These are phyloP conservation scores for Leptopilina syphax DNA, from an alignment of 2,888 invertebrate species.

Conservation along the genomic window DNA sequence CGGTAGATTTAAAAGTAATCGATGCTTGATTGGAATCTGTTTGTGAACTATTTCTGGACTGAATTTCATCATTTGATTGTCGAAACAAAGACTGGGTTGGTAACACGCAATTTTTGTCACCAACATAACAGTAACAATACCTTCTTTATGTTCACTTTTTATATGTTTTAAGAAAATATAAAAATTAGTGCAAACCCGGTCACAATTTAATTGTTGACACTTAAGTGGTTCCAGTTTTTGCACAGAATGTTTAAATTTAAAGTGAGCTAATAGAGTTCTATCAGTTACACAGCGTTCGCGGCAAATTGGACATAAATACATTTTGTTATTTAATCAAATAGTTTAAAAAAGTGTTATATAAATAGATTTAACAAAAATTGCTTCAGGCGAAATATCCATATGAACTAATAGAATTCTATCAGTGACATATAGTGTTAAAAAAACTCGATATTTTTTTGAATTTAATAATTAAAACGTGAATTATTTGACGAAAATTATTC, in stretches of 20 bases:
- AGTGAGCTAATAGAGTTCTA: not conserved
- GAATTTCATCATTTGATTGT: not conserved
- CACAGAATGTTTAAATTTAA: not conserved
- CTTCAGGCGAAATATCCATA: too few relatives aligned
- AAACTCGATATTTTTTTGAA: too few relatives aligned
- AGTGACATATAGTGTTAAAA: too few relatives aligned
- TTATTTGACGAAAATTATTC: not conserved
- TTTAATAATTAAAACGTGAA: not conserved
- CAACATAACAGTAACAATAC: not conserved
- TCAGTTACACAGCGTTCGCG: not conserved
- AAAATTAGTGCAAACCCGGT: not conserved
- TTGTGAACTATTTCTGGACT: not conserved
- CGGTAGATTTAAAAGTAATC: not conserved
- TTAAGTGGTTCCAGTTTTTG: not conserved
- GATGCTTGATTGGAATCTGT: not conserved
- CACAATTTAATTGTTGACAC: conserved; percentile 1
- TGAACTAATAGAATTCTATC: too few relatives aligned
- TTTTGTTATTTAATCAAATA: not conserved
- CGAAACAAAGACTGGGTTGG: not conserved
- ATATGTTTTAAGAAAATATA: not conserved
- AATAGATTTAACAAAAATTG: too few relatives aligned
- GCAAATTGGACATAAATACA: not conserved
- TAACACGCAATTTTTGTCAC: not conserved
- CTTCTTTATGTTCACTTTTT: not conserved
- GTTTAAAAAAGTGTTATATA: too few relatives aligned